phyloP scores from a whole-genome alignment of 2,888 invertebrate genomes.

The Eulithis testata region DNA sequence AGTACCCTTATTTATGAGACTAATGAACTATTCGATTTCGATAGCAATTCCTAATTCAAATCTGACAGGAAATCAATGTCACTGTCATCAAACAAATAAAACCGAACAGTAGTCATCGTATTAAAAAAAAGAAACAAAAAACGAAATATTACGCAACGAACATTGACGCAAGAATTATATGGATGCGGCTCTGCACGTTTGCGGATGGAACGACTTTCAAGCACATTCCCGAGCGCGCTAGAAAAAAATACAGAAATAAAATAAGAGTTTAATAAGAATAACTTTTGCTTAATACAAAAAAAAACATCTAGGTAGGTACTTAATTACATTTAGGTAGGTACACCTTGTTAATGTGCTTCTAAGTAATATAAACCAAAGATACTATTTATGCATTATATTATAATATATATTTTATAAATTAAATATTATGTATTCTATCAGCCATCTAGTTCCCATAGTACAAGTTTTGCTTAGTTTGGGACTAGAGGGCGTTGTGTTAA shows the following conservation, averaged over 20 bases:
- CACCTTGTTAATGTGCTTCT: too few species aligned
- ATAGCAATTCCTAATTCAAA: conserved; percentile 16
- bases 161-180: conserved; percentile 55
- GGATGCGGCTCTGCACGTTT: conserved; percentile 46
- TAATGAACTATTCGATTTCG: neutral
- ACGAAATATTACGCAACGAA: conserved; percentile 29
- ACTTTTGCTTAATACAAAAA: too few species aligned
- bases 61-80: conserved; percentile 30
- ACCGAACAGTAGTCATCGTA: conserved; percentile 23
- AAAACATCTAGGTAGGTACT: too few species aligned
- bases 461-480: too few species aligned
- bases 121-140: conserved; percentile 26
- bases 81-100: conserved; percentile 29
- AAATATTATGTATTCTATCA: too few species aligned
- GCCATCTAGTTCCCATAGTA: too few species aligned
- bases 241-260: neutral
- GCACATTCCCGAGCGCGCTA: conserved; percentile 1
- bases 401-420: too few species aligned
- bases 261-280: too few species aligned
- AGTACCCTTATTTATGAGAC: neutral
- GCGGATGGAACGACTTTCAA: conserved; percentile 8
- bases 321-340: too few species aligned
- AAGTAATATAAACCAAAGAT: too few species aligned
- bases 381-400: too few species aligned
- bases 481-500: too few species aligned